phyloP scores from a whole-genome alignment of 2,888 invertebrate genomes.

The Iphiclides podalirius region DNA sequence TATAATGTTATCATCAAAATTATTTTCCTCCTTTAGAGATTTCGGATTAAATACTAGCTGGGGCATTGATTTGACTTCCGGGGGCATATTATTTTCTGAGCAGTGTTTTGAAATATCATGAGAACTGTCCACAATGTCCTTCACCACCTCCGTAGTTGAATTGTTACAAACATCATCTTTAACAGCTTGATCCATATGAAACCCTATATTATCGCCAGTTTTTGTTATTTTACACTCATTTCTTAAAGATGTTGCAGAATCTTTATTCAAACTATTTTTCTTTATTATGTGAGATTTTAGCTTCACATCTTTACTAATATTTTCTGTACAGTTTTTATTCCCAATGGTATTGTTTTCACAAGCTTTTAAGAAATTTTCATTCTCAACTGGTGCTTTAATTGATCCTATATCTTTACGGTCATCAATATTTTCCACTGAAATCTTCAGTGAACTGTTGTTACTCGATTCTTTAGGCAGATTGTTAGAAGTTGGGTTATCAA shows the following conservation, averaged over 20 bases:
- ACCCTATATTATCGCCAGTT: neutral
- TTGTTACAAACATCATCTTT: neutral
- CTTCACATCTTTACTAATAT: neutral
- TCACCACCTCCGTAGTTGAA: neutral
- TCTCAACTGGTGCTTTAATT: neutral
- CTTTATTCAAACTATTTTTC: neutral
- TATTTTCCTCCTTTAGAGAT: neutral
- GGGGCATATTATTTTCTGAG: neutral
- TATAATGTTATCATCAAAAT: neutral
- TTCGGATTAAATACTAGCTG: neutral
- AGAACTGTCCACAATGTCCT: neutral
- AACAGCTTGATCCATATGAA: neutral
- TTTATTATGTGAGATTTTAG: slow-evolving; percentile 11
- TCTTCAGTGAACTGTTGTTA: neutral
- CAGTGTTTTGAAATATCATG: neutral
- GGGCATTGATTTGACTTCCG: slow-evolving; percentile 7
- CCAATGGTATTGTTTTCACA: neutral
- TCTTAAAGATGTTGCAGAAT: neutral
- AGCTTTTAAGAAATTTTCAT: neutral
- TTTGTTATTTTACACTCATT: slow-evolving; percentile 40
- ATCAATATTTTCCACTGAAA: slow-evolving; percentile 1
- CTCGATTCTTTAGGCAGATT: neutral
- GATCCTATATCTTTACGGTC: neutral
- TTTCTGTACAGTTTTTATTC: neutral
- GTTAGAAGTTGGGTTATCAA: slow-evolving; percentile 40